These are phyloP conservation scores for Dicaeum eximium DNA, from an alignment of 2,113 vertebrate genomes.

Conservation along the genomic window DNA sequence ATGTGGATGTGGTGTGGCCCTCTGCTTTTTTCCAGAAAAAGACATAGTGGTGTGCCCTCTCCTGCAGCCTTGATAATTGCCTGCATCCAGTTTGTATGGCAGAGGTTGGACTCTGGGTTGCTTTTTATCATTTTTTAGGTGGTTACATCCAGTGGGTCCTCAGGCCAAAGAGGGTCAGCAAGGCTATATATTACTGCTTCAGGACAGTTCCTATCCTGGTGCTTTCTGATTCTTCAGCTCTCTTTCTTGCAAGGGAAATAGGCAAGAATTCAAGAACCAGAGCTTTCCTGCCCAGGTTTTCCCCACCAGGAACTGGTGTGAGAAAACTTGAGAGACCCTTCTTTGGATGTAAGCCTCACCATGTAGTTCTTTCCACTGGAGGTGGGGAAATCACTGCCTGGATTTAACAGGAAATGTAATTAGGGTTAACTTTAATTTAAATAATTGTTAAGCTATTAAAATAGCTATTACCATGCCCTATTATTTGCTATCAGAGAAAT, in stretches of 20 bases:
- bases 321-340: not conserved
- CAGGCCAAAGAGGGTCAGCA: not conserved
- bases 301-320: rapidly evolving
- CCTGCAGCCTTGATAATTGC: not conserved
- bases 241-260: not conserved
- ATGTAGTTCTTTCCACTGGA: not conserved
- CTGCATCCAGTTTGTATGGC: rapidly evolving
- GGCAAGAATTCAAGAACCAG: not conserved
- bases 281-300: not conserved
- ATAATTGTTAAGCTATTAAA: constrained; percentile 13
- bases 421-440: constrained; percentile 29
- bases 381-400: not conserved
- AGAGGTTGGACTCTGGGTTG: not conserved
- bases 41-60: not conserved
- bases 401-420: constrained; percentile 9
- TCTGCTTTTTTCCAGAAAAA: not conserved
- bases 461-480: constrained; percentile 21
- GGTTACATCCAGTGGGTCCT: not conserved
- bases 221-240: not conserved
- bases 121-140: not conserved
- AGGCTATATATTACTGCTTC: not conserved
- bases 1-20: not conserved
- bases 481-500: constrained; percentile 42
- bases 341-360: not conserved
- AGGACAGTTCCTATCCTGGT: not conserved